Evolutionary conservation across 2,797 vertebrate species (phyloP), one percentile per base, ranked within the genome.

Genomic region (Sus cebifrons): DNA sequence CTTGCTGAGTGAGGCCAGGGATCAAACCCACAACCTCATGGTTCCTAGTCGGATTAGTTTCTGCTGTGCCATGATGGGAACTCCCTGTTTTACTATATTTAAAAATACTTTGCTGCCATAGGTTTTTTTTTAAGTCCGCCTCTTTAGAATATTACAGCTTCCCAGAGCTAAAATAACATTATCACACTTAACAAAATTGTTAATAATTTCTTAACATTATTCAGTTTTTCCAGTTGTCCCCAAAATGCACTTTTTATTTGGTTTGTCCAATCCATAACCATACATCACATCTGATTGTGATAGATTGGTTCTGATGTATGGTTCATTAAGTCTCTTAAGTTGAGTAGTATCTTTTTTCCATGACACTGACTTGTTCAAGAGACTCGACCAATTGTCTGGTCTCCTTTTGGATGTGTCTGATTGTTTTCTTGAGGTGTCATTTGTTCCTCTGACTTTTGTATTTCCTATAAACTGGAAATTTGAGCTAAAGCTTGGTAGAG

Each of bases 131-230:
- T 52, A 90, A 88, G 40, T 86, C 56, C 32, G 3, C 23, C 11
- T 74, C 67, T 93, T 94, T 95, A 82, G 82, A 95, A 86, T 82
- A 71, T 23, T 78, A 71, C 32, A 74, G 65, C 92, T 95, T 93
- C 4, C 62, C 49, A 77, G 17, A 89, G 56, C 11, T 27, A 84
- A 90, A 94, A 82, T 88, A 82, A 52, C 15, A 54, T 75, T 83
- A 65, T 75, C n/a, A 16, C n/a, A 89, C 23, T 71, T 87, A 82
- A 90, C 40, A 78, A 78, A 94, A 95, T 60, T 77, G 27, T 85
- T 82, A 60, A 65, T 91, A 62, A 77, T 77, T 92, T 89, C 75
- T 81, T 67, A 81, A 49, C 89, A 49, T 67, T 70, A 67, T 44
- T 29, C 68, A 62, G 14, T 88, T 91, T 96, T 85, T 52, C 29